Percentiles rank a stretch among this genome's conserved stretches.
Conservation (phyloP, 2,797 vertebrate genomes). For the Cheirogaleus major region DNA sequence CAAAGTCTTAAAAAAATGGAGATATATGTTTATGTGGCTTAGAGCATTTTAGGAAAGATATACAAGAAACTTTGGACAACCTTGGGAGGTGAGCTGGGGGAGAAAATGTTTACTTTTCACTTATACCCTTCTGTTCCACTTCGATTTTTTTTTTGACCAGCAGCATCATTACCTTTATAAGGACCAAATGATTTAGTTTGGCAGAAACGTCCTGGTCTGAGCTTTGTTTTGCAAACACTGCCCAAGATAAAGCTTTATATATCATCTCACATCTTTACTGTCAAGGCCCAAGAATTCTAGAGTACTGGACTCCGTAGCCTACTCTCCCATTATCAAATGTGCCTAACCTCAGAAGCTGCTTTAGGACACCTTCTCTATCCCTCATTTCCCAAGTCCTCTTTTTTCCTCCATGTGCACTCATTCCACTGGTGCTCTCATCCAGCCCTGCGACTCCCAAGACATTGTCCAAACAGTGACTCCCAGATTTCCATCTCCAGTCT, state of each 20-base stretch:
- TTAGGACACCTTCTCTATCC: background rate
- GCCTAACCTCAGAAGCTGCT: background rate
- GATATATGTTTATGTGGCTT: background rate
- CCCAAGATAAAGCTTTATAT: background rate
- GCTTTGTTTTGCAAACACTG: conserved; percentile 26
- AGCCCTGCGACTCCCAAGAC: background rate
- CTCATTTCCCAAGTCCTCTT: background rate
- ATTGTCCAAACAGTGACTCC: background rate
- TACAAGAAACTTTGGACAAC: background rate
- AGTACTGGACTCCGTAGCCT: background rate
- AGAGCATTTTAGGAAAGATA: background rate
- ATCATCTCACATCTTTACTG: background rate
- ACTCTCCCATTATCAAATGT: background rate
- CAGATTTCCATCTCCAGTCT: background rate
- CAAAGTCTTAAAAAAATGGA: background rate
- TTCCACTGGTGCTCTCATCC: background rate
- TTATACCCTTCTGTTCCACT: background rate
- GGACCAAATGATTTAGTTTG: background rate
- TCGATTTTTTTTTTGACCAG: background rate
- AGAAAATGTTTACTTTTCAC: background rate
- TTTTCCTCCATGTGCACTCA: background rate
- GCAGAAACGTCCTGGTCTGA: background rate
- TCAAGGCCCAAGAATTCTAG: background rate
- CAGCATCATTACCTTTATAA: background rate
- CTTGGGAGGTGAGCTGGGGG: background rate